These are phyloP conservation scores for Platichthys flesus DNA, from an alignment of 2,113 vertebrate species.

Conservation along the genomic window DNA sequence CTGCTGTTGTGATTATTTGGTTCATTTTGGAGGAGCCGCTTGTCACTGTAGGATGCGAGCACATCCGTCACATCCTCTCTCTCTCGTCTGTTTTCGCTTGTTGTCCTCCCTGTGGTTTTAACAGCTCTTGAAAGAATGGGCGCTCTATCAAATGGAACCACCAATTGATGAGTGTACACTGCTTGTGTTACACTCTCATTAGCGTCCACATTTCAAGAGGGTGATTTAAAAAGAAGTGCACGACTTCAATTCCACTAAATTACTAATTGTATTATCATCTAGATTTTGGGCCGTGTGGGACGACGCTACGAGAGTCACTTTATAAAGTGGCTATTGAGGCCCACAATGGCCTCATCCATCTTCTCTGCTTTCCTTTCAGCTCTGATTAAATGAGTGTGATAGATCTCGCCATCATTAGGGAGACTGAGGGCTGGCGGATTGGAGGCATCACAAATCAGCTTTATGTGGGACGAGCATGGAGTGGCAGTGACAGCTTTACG, in stretches of 20 bases:
- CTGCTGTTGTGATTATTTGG: background rate
- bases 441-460: slow-evolving; percentile 77
- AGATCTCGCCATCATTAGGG: slow-evolving; percentile 75
- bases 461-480: slow-evolving; percentile 72
- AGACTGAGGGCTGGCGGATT: slow-evolving; percentile 67
- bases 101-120: background rate
- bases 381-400: slow-evolving; percentile 79
- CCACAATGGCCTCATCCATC: slow-evolving; percentile 69
- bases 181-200: slow-evolving; percentile 44
- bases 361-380: slow-evolving; percentile 76
- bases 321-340: slow-evolving; percentile 66
- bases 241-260: slow-evolving; percentile 30
- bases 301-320: slow-evolving; percentile 40
- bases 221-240: slow-evolving; percentile 28
- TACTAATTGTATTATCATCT: slow-evolving; percentile 46
- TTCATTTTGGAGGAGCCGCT: background rate
- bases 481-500: slow-evolving; percentile 76
- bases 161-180: slow-evolving; percentile 10
- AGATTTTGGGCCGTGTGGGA: slow-evolving; percentile 32
- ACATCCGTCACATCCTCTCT: slow-evolving; percentile 14
- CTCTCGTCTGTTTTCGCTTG: background rate
- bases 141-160: slow-evolving; percentile 10
- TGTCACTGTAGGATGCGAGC: background rate
- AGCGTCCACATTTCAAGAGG: background rate
- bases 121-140: slow-evolving; percentile 6